Evolutionary conservation across 2,113 vertebrate species (phyloP).

Genomic region (Crotalus viridis): DNA sequence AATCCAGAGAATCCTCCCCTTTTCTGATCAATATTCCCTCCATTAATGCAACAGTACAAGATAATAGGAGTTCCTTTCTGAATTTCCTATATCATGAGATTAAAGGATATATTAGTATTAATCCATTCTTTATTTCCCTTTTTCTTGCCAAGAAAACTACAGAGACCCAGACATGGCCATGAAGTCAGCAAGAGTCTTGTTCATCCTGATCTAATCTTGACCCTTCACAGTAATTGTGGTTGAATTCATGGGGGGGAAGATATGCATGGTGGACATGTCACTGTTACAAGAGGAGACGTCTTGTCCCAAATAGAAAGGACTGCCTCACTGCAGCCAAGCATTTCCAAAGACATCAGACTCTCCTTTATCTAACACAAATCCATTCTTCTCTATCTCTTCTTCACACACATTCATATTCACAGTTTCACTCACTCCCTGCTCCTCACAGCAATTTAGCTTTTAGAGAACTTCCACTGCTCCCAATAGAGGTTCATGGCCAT

Average conservation of each 20-base stretch:
- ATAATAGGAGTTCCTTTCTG: background rate
- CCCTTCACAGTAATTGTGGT: background rate
- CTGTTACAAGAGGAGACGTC: background rate
- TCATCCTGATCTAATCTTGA: background rate
- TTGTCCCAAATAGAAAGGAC: background rate
- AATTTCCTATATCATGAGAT: background rate
- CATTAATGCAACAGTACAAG: background rate
- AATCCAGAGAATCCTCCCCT: background rate
- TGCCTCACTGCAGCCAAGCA: background rate
- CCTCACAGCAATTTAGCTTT: background rate
- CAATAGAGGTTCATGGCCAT: background rate
- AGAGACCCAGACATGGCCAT: background rate
- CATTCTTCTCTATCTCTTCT: background rate
- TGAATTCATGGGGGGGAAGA: background rate
- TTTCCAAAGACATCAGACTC: background rate
- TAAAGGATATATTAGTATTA: background rate
- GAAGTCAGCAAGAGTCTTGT: background rate
- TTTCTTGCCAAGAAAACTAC: background rate
- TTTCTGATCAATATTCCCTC: background rate
- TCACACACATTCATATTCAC: background rate
- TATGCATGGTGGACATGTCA: background rate
- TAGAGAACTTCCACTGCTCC: background rate
- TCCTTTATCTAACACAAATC: background rate
- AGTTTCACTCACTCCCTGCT: background rate
- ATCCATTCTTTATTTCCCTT: background rate